Base-by-base conservation (phyloP, 2,888 invertebrate genomes). In the Polydrusus tereticollis region DNA sequence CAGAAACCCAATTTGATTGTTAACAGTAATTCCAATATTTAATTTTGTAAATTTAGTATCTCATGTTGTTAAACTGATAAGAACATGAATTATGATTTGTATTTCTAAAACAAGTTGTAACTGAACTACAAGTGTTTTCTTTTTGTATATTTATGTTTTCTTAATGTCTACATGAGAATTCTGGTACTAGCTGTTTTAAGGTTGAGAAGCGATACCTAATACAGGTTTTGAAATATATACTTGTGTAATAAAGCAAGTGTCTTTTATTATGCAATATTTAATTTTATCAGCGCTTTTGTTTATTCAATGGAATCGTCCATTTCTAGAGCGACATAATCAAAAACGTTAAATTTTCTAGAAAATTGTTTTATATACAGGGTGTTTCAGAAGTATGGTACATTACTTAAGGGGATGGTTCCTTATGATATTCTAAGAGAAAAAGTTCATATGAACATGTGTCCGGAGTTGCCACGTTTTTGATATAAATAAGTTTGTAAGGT, bases 51-150 rank as follows among this genome's bases (percentile, higher is more conserved):
- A 63, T 47, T 36, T 29, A 47, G 10, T 29, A 38, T 52, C 7
- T 10, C 10, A 59, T 59, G 59, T 58, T 66, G 38, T 60, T 69
- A 64, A 69, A 50, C 68, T 73, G 72, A 69, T 73, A 73, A 73
- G 72, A 64, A 69, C 59, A 65, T 36, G 16, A 41, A 36, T 26
- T 26, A 36, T 47, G 50, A 10, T 21, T 64, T 50, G 41, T 41
- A 41, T 38, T 38, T 14, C 0, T 26, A 8, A 10, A 29, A 16
- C 18, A 55, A 29, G 10, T n/a, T 55, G 52, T 55, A 26, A 26
- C 21, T 18, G 26, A n/a, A 26, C 1, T 45, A 45, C 20, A 16
- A 41, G 3, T 60, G 29, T 43, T 5, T 62, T 45, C 18, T 43
- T 43, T 47, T 23, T 21, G 2, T 21, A 18, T n/a, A 16, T 62